Percentiles rank a stretch among this genome's conserved stretches.
These are phyloP conservation scores for Chaetorhynchus papuensis DNA, from an alignment of 2,113 vertebrate genomes.

Conservation along the genomic window DNA sequence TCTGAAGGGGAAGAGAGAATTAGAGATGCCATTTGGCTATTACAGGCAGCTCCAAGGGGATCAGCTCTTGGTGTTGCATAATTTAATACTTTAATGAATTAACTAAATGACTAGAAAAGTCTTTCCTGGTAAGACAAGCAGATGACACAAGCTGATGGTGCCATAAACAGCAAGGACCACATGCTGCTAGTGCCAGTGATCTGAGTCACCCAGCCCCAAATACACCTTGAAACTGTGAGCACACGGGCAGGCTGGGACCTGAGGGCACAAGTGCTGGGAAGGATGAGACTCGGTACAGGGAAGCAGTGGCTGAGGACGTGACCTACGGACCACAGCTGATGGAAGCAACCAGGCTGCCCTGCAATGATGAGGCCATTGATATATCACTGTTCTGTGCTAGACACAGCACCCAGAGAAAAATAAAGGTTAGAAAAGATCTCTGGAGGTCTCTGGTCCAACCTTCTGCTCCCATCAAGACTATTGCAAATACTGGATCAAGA, in stretches of 20 bases:
- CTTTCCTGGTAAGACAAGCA: conserved; percentile 30
- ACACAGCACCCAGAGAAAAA: not conserved
- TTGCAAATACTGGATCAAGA: not conserved
- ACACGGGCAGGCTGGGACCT: not conserved
- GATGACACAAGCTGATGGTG: conserved; percentile 11
- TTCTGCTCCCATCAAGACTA: not conserved
- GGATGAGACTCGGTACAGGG: not conserved
- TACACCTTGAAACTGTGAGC: not conserved
- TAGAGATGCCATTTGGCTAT: not conserved
- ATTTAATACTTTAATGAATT: conserved; percentile 39
- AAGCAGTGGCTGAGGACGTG: not conserved
- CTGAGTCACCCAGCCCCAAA: conserved; percentile 23
- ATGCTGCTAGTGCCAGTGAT: not conserved
- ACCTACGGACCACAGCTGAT: not conserved
- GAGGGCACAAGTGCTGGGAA: not conserved
- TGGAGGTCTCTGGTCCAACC: not conserved
- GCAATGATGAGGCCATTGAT: too few species aligned
- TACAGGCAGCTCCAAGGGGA: not conserved
- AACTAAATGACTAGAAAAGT: conserved; percentile 39
- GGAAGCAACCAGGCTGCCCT: not conserved
- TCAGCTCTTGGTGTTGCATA: conserved; percentile 32
- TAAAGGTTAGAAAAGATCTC: not conserved
- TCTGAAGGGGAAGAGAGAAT: not conserved
- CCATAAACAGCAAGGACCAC: not conserved
- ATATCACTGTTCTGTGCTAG: not conserved